Conservation (phyloP, 2,888 invertebrate species). For the Caenorhabditis uteleia region DNA sequence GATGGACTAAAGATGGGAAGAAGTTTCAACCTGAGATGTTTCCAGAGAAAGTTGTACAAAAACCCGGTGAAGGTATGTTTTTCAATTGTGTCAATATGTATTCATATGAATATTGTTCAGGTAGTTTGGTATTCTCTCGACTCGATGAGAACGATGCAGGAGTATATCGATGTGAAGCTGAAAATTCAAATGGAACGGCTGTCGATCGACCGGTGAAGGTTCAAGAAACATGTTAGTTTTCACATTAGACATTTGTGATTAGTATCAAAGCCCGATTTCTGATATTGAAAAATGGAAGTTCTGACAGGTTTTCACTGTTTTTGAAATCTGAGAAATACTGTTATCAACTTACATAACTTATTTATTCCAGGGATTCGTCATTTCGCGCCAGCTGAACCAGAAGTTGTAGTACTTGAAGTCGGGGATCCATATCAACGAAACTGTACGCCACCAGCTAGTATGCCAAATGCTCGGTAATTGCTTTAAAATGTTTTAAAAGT, state of each 20-base stretch:
- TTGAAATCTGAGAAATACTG: background rate
- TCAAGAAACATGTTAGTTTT: slow-evolving; percentile 64
- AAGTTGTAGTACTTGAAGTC: slow-evolving; percentile 62
- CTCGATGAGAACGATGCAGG: slow-evolving; percentile 62
- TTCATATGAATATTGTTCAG: slow-evolving; percentile 9
- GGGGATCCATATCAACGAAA: slow-evolving; percentile 66
- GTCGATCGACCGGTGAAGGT: slow-evolving; percentile 57
- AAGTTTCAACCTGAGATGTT: slow-evolving; percentile 77
- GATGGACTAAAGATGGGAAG: slow-evolving; percentile 94
- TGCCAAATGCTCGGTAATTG: slow-evolving; percentile 55
- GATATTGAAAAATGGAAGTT: background rate
- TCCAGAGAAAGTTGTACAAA: slow-evolving; percentile 88
- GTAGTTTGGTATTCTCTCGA: slow-evolving; percentile 56
- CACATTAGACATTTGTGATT: too few relatives aligned
- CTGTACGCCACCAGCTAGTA: slow-evolving; percentile 67
- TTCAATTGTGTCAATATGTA: too few relatives aligned
- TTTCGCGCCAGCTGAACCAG: slow-evolving; percentile 54
- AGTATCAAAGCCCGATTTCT: too few relatives aligned
- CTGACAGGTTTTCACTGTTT: background rate
- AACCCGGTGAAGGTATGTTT: slow-evolving; percentile 85
- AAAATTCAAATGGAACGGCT: slow-evolving; percentile 85
- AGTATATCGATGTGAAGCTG: slow-evolving; percentile 81
- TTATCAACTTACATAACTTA: too few relatives aligned
- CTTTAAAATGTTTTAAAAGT: background rate
- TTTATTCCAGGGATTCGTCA: slow-evolving; percentile 58